A percentile compares a stretch with the other conserved stretches of the same genome.
phyloP scores from a whole-genome alignment of 2,797 vertebrate species.

The Scolopax rusticola region DNA sequence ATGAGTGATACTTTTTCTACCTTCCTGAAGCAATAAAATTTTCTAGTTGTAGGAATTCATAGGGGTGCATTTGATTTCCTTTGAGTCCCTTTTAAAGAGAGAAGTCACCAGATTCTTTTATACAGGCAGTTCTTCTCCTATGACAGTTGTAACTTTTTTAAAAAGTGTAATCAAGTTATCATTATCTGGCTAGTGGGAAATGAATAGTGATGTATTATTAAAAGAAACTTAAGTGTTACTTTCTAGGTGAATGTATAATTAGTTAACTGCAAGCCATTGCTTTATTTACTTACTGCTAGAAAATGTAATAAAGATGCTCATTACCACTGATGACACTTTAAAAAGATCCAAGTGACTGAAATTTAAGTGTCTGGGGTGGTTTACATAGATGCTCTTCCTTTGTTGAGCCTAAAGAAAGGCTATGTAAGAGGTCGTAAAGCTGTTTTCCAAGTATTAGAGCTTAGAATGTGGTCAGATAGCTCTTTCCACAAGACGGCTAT shows the following conservation, averaged over 20 bases:
- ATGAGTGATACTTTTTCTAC: background rate
- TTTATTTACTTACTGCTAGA: background rate
- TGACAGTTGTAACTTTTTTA: fast-evolving
- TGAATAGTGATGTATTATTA: background rate
- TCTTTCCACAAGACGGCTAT: background rate
- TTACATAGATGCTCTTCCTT: background rate
- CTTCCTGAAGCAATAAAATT: background rate
- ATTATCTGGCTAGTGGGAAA: background rate
- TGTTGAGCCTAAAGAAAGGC: background rate
- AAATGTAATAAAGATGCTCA: slow-evolving; percentile 1
- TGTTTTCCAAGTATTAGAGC: background rate
- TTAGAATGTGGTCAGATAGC: background rate
- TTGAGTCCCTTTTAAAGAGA: background rate
- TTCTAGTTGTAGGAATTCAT: background rate
- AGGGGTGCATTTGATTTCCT: background rate
- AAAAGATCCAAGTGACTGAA: background rate
- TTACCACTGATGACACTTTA: background rate
- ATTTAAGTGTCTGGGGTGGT: background rate
- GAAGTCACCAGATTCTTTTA: background rate
- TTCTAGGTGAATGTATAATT: background rate
- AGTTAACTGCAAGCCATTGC: background rate
- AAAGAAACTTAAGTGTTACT: background rate
- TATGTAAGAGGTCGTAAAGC: background rate
- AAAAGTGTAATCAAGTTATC: background rate
- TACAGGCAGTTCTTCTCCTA: background rate